Base-by-base conservation (phyloP, 1,140 invertebrate species). In the Diorhabda carinulata region DNA sequence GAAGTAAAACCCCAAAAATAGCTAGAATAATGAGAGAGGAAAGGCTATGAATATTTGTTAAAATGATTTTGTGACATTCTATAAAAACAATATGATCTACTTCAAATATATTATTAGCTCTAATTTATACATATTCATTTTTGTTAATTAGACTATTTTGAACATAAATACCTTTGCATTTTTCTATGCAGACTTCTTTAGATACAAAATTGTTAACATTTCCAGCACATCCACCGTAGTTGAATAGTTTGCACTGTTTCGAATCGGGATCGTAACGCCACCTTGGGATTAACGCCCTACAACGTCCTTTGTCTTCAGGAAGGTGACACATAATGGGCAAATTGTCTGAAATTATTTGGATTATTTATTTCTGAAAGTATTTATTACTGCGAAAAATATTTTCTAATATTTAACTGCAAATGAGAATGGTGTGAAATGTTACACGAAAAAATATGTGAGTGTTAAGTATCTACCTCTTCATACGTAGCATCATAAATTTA, bases 151-250 rank as follows among this genome's bases (percentile, higher is more conserved):
- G 25, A 25, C 25, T 25, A 25, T 25, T 25, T 25, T 25, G 25
- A 25, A 25, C 25, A 25, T 25, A 25, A 25, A 25, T 74, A 79
- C 85, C 84, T 72, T 81, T 78, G 66, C 86, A 87, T 64, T 78
- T 80, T 45, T 79, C 78, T 79, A 85, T 80, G 76, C 87, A 88
- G 58, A 82, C 80, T 72, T 85, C 84, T 69, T 82, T 78, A 59
- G 82, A 83, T 58, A 82, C 73, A 77, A 90, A 90, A 71, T 89
- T 89, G 76, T 90, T 90, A 44, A 81, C 82, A 77, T 91, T 91
- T 64, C 88, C 88, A 65, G 86, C 84, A 73, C 89, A 90, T 63
- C 89, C 89, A 4, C 89, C 86, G 70, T 87, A 91, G 66, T 86
- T 83, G 78, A 90, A 91, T 74, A 85, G 78, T 47, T 83, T 77